phyloP scores from a whole-genome alignment of 1,140 invertebrate species.

The Propsilocerus akamusi region DNA sequence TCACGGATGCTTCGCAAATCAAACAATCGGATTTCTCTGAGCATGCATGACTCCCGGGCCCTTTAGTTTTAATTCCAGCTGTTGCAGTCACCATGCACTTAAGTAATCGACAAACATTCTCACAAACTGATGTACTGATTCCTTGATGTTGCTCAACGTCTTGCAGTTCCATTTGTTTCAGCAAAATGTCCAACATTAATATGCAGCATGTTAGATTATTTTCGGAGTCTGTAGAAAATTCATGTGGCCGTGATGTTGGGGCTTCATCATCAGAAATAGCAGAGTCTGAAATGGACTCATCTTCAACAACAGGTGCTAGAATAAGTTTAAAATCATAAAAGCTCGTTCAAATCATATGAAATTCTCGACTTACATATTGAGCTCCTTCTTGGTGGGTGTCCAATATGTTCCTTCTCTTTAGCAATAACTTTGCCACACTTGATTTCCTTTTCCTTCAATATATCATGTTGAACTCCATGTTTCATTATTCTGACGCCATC shows the following conservation, averaged over 20 bases:
- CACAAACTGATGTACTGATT: slow-evolving; percentile 53
- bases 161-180: slow-evolving; percentile 95
- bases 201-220: slow-evolving; percentile 83
- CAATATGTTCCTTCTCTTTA: slow-evolving; percentile 20
- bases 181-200: slow-evolving; percentile 85
- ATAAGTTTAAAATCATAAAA: slow-evolving; percentile 6
- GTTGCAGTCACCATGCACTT: slow-evolving; percentile 62
- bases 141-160: slow-evolving; percentile 68
- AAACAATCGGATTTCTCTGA: slow-evolving; percentile 51
- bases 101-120: slow-evolving; percentile 57
- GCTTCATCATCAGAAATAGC: slow-evolving; percentile 50
- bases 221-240: slow-evolving; percentile 43
- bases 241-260: slow-evolving; percentile 33
- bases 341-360: background rate
- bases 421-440: slow-evolving; percentile 23
- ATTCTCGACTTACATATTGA: slow-evolving; percentile 31
- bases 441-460: slow-evolving; percentile 27
- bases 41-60: slow-evolving; percentile 56
- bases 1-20: slow-evolving; percentile 78
- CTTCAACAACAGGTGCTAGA: slow-evolving; percentile 40
- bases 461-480: slow-evolving; percentile 24
- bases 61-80: slow-evolving; percentile 22
- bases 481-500: slow-evolving; percentile 56
- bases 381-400: slow-evolving; percentile 23
- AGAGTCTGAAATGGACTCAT: slow-evolving; percentile 47